phyloP scores from a whole-genome alignment of 2,113 vertebrate species.

The Ailurus styani region DNA sequence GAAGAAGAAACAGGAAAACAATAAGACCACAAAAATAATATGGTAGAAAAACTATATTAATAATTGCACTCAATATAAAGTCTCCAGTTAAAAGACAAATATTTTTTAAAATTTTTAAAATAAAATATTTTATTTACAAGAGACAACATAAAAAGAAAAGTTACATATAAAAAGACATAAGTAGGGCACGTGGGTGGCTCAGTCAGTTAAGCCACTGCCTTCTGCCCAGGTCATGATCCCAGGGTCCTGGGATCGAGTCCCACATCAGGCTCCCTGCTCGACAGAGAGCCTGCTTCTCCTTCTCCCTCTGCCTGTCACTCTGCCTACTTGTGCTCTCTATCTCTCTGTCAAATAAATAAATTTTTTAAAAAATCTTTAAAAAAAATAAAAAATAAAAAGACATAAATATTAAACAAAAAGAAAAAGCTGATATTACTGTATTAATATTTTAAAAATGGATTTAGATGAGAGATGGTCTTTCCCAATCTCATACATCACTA shows the following conservation, averaged over 20 bases:
- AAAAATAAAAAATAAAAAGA: background rate
- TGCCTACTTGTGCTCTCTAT: too few species aligned
- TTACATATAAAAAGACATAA: background rate
- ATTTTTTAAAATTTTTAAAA: background rate
- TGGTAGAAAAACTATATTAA: background rate
- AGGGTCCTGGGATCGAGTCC: too few species aligned
- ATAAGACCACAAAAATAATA: background rate
- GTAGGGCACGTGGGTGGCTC: too few species aligned
- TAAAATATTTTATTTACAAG: background rate
- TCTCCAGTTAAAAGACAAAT: background rate
- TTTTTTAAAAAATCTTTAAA: too few species aligned
- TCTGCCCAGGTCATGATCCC: too few species aligned
- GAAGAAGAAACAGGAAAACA: background rate
- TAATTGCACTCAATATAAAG: background rate
- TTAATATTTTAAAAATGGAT: background rate
- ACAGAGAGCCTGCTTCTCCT: too few species aligned
- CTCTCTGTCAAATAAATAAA: too few species aligned
- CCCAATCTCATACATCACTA: background rate
- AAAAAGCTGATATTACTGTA: background rate
- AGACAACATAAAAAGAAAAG: background rate
- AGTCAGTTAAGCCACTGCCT: too few species aligned
- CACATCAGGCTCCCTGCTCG: too few species aligned
- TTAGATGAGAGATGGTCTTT: background rate
- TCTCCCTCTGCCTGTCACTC: too few species aligned
- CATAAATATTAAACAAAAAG: background rate